Conservation (phyloP, 2,797 vertebrate species). For the Otolemur crassicaudatus region DNA sequence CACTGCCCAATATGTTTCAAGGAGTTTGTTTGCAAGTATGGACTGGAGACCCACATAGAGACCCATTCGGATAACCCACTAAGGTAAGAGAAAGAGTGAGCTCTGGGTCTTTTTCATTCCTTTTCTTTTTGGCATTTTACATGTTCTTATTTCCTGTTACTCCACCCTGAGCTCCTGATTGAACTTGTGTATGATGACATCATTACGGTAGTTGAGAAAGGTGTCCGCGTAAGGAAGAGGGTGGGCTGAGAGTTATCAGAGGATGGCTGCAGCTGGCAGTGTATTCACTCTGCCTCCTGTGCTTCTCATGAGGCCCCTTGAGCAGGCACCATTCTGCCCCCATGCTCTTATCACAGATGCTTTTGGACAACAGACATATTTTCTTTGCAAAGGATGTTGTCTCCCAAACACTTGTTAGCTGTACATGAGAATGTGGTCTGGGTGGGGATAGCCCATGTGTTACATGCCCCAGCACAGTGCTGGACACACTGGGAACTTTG, state of each 20-base stretch:
- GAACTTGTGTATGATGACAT: not conserved
- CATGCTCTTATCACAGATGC: not conserved
- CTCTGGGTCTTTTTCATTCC: not conserved
- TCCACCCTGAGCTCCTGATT: not conserved
- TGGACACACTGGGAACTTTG: not conserved
- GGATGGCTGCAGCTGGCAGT: not conserved
- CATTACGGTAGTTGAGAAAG: not conserved
- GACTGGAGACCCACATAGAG: constrained; percentile 96
- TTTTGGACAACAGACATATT: not conserved
- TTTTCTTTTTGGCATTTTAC: not conserved
- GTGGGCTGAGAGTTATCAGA: not conserved
- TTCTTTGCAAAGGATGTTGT: not conserved
- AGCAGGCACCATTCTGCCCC: not conserved
- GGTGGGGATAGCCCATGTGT: too few relatives aligned
- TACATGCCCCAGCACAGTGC: too few relatives aligned
- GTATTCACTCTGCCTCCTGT: not conserved
- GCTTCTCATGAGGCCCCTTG: not conserved
- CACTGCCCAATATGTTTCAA: constrained; percentile 96
- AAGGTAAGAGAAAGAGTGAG: constrained; percentile 88
- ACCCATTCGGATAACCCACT: constrained; percentile 94
- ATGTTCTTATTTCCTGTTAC: not conserved
- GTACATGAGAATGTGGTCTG: rapidly evolving
- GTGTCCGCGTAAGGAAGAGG: too few relatives aligned
- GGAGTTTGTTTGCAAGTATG: constrained; percentile 94
- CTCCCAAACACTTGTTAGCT: not conserved